A percentile compares a stretch with the other conserved stretches of the same genome.
Evolutionary conservation across 2,888 invertebrate genomes (phyloP).

Genomic region (Mesochorus sp.): DNA sequence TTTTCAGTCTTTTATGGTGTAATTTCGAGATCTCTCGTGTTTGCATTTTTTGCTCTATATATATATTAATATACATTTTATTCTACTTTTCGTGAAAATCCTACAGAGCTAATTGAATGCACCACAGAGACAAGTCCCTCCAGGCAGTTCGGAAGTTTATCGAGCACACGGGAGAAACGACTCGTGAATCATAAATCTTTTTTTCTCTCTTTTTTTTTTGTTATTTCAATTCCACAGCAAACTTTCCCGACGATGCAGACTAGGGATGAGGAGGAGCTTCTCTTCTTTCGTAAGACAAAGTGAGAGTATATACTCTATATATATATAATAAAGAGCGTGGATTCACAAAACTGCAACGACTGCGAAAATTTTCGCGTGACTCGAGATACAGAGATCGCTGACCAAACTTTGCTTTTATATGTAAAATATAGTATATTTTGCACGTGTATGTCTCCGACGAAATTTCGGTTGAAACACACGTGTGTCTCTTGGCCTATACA

Average conservation of each 20-base stretch:
- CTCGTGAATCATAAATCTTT: conserved; percentile 40
- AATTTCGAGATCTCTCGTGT: not conserved
- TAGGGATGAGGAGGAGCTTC: conserved; percentile 56
- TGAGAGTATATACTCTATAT: too few relatives aligned
- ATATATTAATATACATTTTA: conserved; percentile 29
- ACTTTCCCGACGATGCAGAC: conserved; percentile 56
- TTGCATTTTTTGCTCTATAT: too few relatives aligned
- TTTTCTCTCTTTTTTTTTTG: conserved; percentile 15
- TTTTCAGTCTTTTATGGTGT: conserved; percentile 3
- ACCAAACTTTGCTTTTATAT: conserved; percentile 63
- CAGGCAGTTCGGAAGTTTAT: conserved; percentile 69
- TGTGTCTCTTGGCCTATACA: not conserved
- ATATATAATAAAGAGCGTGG: conserved; percentile 25
- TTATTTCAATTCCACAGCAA: conserved; percentile 66
- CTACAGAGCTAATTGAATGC: conserved; percentile 51
- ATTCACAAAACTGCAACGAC: conserved; percentile 70
- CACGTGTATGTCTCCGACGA: not conserved
- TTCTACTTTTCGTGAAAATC: conserved; percentile 43
- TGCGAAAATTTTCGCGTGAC: conserved; percentile 70
- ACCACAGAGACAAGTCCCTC: conserved; percentile 31
- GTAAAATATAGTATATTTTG: not conserved
- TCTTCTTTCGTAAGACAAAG: conserved; percentile 23
- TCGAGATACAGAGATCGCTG: conserved; percentile 71
- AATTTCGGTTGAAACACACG: not conserved
- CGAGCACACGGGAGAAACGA: conserved; percentile 59